phyloP scores from a whole-genome alignment of 2,113 vertebrate species.

The Crotalus helleri region DNA sequence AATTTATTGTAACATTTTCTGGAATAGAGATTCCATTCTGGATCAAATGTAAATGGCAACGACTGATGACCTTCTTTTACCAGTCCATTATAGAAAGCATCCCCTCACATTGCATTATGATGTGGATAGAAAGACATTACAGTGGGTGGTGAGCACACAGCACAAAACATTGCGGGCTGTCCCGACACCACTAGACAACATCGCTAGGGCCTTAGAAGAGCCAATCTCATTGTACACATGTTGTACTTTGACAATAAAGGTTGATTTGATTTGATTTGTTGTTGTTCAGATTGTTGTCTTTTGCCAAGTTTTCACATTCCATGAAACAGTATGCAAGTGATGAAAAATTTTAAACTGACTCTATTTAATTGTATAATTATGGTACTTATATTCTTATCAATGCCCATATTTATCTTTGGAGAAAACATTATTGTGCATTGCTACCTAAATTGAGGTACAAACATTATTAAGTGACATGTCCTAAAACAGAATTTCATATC shows the following conservation, averaged over 20 bases:
- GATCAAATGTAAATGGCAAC: not conserved
- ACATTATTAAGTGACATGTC: slow-evolving; percentile 32
- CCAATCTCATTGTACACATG: too few species aligned
- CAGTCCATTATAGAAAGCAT: not conserved
- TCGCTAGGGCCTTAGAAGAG: too few species aligned
- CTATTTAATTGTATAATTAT: not conserved
- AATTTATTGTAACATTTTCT: not conserved
- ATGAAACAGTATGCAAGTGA: not conserved
- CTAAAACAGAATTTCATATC: slow-evolving; percentile 31
- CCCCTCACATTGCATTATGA: not conserved
- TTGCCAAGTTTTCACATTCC: not conserved
- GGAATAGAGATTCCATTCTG: not conserved
- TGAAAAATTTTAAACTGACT: not conserved
- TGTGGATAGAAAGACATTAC: not conserved
- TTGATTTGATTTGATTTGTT: not conserved
- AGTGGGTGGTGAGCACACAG: too few species aligned
- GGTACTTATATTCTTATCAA: not conserved
- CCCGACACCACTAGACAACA: too few species aligned
- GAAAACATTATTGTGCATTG: not conserved
- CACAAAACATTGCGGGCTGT: too few species aligned
- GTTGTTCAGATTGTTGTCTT: not conserved
- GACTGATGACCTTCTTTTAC: not conserved
- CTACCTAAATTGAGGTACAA: not conserved
- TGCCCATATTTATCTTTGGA: not conserved
- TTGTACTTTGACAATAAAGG: too few species aligned